Evolutionary conservation across 2,888 invertebrate species (phyloP).

Genomic region (Poecilobothrus nobilitatus): DNA sequence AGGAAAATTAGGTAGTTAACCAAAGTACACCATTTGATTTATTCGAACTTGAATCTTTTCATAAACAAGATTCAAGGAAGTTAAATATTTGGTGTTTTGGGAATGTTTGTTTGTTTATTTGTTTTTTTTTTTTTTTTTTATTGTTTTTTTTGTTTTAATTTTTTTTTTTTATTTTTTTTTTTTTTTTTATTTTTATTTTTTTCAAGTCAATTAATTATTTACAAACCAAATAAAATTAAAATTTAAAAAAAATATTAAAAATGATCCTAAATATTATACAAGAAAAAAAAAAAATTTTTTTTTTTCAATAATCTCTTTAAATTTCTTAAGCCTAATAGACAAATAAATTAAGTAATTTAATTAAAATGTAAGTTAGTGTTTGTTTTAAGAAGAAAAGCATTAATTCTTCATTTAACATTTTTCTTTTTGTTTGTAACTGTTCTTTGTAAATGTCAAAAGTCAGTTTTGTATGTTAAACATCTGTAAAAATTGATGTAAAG

Average conservation of each 20-base stretch:
- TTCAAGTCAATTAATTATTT: constrained; percentile 40
- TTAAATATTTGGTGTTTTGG: no score
- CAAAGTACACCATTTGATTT: no score
- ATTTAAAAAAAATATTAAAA: constrained; percentile 24
- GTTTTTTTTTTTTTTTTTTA: constrained; percentile 33
- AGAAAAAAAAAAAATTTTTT: no score
- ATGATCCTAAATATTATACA: constrained; percentile 7
- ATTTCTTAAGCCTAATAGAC: constrained; percentile 2
- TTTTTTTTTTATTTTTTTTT: constrained; percentile 23
- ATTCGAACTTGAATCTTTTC: no score
- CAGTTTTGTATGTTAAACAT: background rate
- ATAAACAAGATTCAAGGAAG: no score
- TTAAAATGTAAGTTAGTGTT: no score
- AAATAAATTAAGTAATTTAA: background rate
- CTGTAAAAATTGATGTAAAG: background rate
- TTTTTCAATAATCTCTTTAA: background rate
- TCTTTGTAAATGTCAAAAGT: background rate
- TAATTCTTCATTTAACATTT: background rate
- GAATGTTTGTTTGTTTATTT: constrained; percentile 19
- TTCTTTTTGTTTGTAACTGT: background rate
- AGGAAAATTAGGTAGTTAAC: no score
- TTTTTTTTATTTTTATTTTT: constrained; percentile 33
- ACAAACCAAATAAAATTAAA: constrained; percentile 41
- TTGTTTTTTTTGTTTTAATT: constrained; percentile 26
- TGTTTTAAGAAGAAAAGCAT: background rate